Conservation (phyloP, 2,113 vertebrate species). For the Helogale parvula region DNA sequence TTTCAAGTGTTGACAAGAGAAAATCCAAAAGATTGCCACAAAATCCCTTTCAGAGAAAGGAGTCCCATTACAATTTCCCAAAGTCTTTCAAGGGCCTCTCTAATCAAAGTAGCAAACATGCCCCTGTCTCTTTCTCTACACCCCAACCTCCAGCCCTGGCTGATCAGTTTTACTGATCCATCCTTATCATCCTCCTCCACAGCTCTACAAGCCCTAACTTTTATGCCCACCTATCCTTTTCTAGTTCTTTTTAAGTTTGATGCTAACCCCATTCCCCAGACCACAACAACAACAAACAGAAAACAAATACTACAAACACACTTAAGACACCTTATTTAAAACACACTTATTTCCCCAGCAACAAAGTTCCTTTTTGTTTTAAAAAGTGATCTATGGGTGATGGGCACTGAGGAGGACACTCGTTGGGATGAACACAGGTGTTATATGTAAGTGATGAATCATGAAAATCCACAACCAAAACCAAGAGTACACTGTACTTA, state of each 20-base stretch:
- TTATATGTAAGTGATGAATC: too few relatives aligned
- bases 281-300: not conserved
- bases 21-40: not conserved
- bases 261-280: not conserved
- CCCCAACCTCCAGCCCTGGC: not conserved
- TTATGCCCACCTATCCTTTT: not conserved
- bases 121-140: not conserved
- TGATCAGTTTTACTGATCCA: not conserved
- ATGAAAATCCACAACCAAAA: too few relatives aligned
- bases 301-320: not conserved
- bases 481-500: too few relatives aligned
- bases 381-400: too few relatives aligned
- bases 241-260: not conserved
- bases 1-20: not conserved
- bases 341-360: not conserved
- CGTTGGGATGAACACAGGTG: too few relatives aligned
- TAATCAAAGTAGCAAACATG: not conserved
- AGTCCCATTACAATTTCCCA: not conserved
- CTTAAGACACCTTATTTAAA: not conserved
- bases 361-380: not conserved
- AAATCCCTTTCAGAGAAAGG: not conserved
- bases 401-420: too few relatives aligned
- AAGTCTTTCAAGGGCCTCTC: not conserved
- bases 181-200: not conserved
- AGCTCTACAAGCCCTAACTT: not conserved